Evolutionary conservation across 2,797 vertebrate genomes (phyloP).

Genomic region (Danio choprae): DNA sequence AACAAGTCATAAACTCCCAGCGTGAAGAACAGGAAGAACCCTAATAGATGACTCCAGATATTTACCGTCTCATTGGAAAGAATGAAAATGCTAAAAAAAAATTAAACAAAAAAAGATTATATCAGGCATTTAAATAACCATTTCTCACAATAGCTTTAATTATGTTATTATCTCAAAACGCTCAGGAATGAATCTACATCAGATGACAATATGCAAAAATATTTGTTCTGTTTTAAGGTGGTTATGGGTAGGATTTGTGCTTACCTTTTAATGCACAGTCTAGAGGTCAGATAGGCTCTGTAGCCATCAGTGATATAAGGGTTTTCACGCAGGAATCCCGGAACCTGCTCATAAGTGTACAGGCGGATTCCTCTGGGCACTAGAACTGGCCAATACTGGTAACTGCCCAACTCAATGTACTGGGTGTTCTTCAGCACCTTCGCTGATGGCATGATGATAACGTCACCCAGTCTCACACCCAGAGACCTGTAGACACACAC

Average conservation of each 20-base stretch:
- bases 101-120: neutral
- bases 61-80: slow-evolving; percentile 96
- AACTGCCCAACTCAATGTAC: slow-evolving; percentile 93
- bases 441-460: slow-evolving; percentile 74
- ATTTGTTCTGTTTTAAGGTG: neutral
- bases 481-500: slow-evolving; percentile 40
- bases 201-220: neutral
- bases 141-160: neutral
- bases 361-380: slow-evolving; percentile 91
- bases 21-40: slow-evolving; percentile 92
- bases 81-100: slow-evolving; percentile 87
- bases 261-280: slow-evolving; percentile 94
- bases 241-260: neutral
- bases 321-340: slow-evolving; percentile 90
- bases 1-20: slow-evolving; percentile 92
- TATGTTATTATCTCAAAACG: neutral
- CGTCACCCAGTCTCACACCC: slow-evolving; percentile 35
- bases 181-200: neutral
- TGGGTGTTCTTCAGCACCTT: slow-evolving; percentile 86
- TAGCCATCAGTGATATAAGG: slow-evolving; percentile 98
- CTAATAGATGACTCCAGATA: slow-evolving; percentile 96
- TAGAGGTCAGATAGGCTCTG: slow-evolving; percentile 92
- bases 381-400: slow-evolving; percentile 96
- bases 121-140: neutral
- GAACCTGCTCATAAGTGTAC: slow-evolving; percentile 96